Evolutionary conservation across 1,140 invertebrate genomes (phyloP).

Genomic region (Conus betulinus): DNA sequence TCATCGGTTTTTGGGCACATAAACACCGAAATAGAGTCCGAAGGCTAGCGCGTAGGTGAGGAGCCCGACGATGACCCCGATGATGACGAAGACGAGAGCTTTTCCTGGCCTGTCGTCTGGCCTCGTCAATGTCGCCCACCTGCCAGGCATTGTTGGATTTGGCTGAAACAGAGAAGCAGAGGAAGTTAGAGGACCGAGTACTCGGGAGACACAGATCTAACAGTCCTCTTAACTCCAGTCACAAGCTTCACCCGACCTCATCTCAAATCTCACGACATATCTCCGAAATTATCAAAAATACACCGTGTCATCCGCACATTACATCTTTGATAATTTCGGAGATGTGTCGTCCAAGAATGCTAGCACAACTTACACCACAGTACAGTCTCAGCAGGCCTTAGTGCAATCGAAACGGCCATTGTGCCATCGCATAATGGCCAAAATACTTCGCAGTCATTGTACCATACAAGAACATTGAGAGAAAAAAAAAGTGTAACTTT

Average conservation of each 20-base stretch:
- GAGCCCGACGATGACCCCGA: constrained; percentile 61
- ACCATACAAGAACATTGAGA: neutral
- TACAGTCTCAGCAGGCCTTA: neutral
- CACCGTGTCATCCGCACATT: too few relatives aligned
- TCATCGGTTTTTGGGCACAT: constrained; percentile 31
- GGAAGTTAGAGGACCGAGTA: too few relatives aligned
- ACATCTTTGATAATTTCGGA: too few relatives aligned
- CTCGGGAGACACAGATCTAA: too few relatives aligned
- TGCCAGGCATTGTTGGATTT: constrained; percentile 71
- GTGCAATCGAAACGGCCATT: neutral
- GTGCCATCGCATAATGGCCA: neutral
- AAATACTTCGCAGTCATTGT: too few relatives aligned
- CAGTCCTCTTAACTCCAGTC: too few relatives aligned
- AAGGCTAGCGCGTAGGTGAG: constrained; percentile 64
- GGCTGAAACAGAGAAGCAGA: constrained; percentile 49
- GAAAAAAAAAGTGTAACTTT: constrained; percentile 27
- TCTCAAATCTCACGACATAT: too few relatives aligned
- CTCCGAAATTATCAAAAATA: too few relatives aligned
- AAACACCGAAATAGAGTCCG: constrained; percentile 59
- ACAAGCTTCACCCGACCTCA: too few relatives aligned
- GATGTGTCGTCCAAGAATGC: too few relatives aligned
- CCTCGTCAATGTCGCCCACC: constrained; percentile 60
- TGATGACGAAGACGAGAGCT: constrained; percentile 64
- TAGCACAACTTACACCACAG: neutral
- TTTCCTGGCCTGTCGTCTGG: constrained; percentile 58